phyloP scores from a whole-genome alignment of 2,888 invertebrate genomes.

The Amblyjoppa proteus region DNA sequence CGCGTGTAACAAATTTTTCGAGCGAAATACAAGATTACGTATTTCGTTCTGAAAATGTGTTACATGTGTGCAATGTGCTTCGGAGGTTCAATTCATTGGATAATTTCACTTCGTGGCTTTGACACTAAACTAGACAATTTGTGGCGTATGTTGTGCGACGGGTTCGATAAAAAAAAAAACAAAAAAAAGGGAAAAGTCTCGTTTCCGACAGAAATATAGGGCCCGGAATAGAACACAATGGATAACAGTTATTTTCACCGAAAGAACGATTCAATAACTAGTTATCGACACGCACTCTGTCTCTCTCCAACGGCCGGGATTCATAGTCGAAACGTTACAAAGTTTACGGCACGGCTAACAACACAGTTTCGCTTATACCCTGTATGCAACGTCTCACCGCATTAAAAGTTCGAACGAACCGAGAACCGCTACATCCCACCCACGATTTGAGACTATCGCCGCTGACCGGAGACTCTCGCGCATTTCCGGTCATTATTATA shows the following conservation, averaged over 20 bases:
- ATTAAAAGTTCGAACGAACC: constrained; percentile 41
- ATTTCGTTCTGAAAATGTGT: background rate
- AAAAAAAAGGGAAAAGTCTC: background rate
- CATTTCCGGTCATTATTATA: constrained; percentile 65
- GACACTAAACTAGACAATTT: background rate
- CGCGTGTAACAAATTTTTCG: no score
- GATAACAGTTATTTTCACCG: constrained; percentile 22
- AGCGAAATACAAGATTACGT: no score
- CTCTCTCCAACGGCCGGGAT: constrained; percentile 2
- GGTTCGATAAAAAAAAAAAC: background rate
- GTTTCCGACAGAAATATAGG: constrained; percentile 9
- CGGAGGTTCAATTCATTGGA: background rate
- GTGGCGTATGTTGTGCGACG: background rate
- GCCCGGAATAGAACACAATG: constrained; percentile 16
- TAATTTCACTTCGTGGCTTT: background rate
- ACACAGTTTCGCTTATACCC: constrained; percentile 26
- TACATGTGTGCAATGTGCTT: background rate
- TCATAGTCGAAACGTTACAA: constrained; percentile 17
- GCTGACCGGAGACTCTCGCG: constrained; percentile 40
- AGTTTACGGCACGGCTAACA: constrained; percentile 15
- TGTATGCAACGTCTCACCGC: constrained; percentile 1
- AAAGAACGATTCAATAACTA: constrained; percentile 19
- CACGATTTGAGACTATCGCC: constrained; percentile 61
- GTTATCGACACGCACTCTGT: constrained; percentile 7
- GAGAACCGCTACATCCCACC: constrained; percentile 56